Percentiles rank a stretch among this genome's conserved stretches.
phyloP scores from a whole-genome alignment of 92 coral and sea anemone species.

The Siderastrea siderea region DNA sequence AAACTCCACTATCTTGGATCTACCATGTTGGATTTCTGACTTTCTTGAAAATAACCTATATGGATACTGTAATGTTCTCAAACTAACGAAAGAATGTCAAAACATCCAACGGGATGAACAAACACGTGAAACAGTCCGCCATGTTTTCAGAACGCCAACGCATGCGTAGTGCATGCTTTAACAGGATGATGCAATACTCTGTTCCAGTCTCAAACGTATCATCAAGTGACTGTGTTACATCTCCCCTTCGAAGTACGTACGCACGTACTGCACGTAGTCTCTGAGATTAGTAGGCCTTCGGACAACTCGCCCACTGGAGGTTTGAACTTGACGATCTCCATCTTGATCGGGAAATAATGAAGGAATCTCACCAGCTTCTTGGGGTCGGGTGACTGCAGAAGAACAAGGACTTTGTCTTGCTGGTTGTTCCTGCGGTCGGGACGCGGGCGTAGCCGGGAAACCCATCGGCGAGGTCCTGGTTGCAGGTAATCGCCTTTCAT shows the following conservation, averaged over 20 bases:
- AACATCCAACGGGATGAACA: conserved; percentile 4
- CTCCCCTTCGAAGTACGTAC: conserved; percentile 5
- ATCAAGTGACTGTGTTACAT: conserved; percentile 10
- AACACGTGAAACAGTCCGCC: not conserved
- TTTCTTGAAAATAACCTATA: too few relatives aligned
- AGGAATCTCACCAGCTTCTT: not conserved
- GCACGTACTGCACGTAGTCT: not conserved
- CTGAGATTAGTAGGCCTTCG: conserved; percentile 10
- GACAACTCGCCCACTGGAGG: not conserved
- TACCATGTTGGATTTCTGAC: too few relatives aligned
- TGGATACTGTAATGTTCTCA: not conserved
- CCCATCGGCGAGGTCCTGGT: not conserved
- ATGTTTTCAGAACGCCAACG: not conserved
- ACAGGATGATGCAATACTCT: conserved; percentile 15
- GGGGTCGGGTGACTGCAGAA: not conserved
- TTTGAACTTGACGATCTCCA: not conserved
- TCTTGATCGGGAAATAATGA: not conserved
- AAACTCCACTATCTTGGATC: too few relatives aligned
- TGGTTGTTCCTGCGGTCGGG: not conserved
- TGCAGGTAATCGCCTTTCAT: not conserved
- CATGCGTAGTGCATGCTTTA: not conserved
- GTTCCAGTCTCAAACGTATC: not conserved
- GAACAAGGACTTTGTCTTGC: not conserved
- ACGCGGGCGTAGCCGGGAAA: not conserved
- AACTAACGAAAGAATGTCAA: not conserved